Percentiles rank a stretch among this genome's conserved stretches.
Evolutionary conservation across 2,797 vertebrate species (phyloP).

Genomic region (Lacerta bilineata): DNA sequence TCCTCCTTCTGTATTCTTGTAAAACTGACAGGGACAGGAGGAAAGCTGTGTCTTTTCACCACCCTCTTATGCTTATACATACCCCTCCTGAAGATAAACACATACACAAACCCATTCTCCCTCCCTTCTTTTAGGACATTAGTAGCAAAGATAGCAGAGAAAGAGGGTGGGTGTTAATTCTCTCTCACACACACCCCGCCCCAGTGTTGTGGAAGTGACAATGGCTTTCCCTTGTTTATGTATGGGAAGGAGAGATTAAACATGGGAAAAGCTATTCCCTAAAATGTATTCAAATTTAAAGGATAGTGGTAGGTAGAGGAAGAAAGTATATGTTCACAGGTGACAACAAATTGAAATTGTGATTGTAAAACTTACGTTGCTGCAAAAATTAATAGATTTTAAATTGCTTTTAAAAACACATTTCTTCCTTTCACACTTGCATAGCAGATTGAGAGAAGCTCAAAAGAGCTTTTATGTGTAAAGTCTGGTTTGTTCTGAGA

Average conservation of each 20-base stretch:
- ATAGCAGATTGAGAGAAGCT: background rate
- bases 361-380: background rate
- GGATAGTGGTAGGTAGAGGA: background rate
- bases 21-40: background rate
- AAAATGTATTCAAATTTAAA: background rate
- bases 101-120: background rate
- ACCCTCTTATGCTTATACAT: background rate
- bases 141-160: background rate
- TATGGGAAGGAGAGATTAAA: background rate
- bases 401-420: background rate
- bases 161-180: background rate
- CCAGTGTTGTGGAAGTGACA: background rate
- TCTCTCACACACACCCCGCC: too few species aligned
- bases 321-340: background rate
- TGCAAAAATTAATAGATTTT: background rate
- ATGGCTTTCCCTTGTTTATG: background rate
- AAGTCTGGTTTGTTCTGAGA: background rate
- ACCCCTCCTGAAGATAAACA: background rate
- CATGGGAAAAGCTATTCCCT: background rate
- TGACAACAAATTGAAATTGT: conserved; percentile 2
- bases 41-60: background rate
- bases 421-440: background rate
- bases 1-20: background rate
- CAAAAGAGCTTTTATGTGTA: conserved; percentile 4
- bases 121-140: background rate